phyloP scores from a whole-genome alignment of 1,140 invertebrate genomes.

The Melitaea cinxia region DNA sequence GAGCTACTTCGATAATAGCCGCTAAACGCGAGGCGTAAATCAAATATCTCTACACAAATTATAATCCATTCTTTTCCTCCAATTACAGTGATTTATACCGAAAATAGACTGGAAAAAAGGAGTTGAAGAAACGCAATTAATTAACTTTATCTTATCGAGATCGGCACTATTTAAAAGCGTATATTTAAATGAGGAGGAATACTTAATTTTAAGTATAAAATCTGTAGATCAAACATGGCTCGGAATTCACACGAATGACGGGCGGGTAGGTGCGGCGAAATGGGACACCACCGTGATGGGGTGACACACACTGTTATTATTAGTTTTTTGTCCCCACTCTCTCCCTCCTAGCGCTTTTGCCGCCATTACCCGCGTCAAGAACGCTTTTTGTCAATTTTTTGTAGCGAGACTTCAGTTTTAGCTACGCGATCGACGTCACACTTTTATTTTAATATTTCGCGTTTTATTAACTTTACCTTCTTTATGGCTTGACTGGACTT shows the following conservation, averaged over 20 bases:
- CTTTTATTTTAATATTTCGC: constrained; percentile 15
- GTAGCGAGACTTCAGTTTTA: constrained; percentile 41
- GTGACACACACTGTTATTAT: constrained; percentile 79
- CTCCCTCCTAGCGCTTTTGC: constrained; percentile 50
- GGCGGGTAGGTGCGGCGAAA: constrained; percentile 59
- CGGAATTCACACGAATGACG: constrained; percentile 59
- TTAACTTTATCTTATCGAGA: constrained; percentile 31
- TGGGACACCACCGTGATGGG: constrained; percentile 66
- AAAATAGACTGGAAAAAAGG: constrained; percentile 15
- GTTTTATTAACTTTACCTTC: constrained; percentile 20
- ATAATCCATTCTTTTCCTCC: constrained; percentile 11
- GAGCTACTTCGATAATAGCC: constrained; percentile 54
- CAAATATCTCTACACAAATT: constrained; percentile 37
- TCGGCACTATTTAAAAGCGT: constrained; percentile 27
- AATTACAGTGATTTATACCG: constrained; percentile 15
- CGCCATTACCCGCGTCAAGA: constrained; percentile 68
- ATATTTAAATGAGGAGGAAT: constrained; percentile 30
- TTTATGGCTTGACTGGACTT: no score
- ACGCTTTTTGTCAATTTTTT: constrained; percentile 70
- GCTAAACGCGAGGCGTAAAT: constrained; percentile 37
- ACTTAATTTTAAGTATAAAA: constrained; percentile 32
- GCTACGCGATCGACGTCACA: constrained; percentile 29
- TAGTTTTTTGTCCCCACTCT: constrained; percentile 78
- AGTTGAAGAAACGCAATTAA: constrained; percentile 29
- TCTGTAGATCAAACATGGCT: constrained; percentile 62